Evolutionary conservation across 2,888 invertebrate genomes (phyloP).

Genomic region (Lycocerus yunnanus): DNA sequence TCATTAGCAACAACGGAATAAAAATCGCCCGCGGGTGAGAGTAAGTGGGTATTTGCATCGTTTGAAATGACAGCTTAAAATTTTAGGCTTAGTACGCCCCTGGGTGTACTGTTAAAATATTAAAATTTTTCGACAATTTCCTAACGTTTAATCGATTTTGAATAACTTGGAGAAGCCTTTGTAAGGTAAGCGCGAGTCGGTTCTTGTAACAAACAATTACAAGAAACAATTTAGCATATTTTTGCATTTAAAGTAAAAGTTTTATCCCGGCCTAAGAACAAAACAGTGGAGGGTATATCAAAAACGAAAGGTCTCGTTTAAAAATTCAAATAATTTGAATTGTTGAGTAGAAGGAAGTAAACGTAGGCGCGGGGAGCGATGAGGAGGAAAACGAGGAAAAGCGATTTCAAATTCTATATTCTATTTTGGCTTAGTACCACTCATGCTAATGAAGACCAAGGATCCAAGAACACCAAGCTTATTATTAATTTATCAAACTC

Average conservation of each 20-base stretch:
- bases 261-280: not conserved
- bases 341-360: slow-evolving; percentile 14
- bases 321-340: slow-evolving; percentile 22
- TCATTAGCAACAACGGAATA: too few species aligned
- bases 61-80: too few species aligned
- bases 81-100: not conserved
- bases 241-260: not conserved
- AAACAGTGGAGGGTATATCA: not conserved
- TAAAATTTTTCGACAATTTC: not conserved
- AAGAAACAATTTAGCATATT: not conserved
- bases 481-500: slow-evolving; percentile 32
- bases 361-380: not conserved
- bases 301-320: not conserved
- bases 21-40: too few species aligned
- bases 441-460: slow-evolving; percentile 28
- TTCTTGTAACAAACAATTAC: slow-evolving; percentile 4
- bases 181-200: not conserved
- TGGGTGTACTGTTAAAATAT: not conserved
- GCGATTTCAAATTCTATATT: slow-evolving; percentile 25
- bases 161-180: not conserved
- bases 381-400: slow-evolving; percentile 5
- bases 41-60: too few species aligned
- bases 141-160: not conserved
- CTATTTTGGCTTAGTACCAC: slow-evolving; percentile 26
- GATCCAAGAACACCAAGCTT: slow-evolving; percentile 27